Conservation (phyloP, 2,888 invertebrate genomes). For the Lasioglossum oenotherae region DNA sequence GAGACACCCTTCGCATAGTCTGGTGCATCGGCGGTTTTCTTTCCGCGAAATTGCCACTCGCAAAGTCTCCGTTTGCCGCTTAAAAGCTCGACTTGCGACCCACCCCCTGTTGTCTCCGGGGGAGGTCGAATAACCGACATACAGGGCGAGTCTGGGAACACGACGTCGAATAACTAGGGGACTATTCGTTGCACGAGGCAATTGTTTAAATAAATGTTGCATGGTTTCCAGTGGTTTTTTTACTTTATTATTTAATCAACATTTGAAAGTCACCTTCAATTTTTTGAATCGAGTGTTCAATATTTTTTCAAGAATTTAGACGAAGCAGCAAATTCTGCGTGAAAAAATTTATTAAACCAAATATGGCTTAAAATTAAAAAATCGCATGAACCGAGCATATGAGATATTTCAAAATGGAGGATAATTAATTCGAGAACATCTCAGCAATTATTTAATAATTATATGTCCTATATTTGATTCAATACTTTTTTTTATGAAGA, state of each 20-base stretch:
- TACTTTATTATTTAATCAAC: background rate
- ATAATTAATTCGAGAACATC: no score
- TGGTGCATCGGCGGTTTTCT: constrained; percentile 39
- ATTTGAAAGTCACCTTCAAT: background rate
- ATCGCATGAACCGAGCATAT: no score
- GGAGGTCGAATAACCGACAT: background rate
- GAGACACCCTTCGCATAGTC: background rate
- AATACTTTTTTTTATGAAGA: background rate
- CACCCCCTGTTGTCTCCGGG: background rate
- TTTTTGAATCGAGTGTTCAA: no score
- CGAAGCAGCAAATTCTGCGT: no score
- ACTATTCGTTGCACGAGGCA: background rate
- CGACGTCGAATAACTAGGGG: background rate
- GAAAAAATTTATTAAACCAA: no score
- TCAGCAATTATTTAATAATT: no score
- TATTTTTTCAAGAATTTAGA: no score
- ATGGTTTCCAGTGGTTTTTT: no score
- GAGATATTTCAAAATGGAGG: no score
- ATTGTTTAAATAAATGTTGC: background rate
- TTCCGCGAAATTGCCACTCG: constrained; percentile 42
- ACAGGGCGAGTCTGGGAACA: background rate
- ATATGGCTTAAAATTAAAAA: no score
- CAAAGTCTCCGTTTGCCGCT: background rate
- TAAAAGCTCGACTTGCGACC: background rate
- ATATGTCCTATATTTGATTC: background rate